A percentile compares a stretch with the other conserved stretches of the same genome.
Evolutionary conservation across 2,888 invertebrate species (phyloP).

Genomic region (Dicycla oo): DNA sequence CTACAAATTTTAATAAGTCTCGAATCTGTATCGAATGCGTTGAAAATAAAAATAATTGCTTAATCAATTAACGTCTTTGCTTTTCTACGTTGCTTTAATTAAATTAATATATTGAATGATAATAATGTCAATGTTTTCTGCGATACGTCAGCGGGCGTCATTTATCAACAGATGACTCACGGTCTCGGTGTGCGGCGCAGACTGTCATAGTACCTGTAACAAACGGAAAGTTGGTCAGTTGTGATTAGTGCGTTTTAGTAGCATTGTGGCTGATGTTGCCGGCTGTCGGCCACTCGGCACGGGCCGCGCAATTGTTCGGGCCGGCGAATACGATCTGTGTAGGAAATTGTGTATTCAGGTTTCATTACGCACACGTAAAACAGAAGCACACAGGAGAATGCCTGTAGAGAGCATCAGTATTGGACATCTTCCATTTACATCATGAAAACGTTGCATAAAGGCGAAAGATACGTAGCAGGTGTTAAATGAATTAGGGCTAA

Average conservation of each 20-base stretch:
- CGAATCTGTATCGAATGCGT: conserved; percentile 33
- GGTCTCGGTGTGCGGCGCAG: conserved; percentile 80
- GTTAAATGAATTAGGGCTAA: conserved; percentile 44
- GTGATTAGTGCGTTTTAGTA: conserved; percentile 68
- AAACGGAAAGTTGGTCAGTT: conserved; percentile 77
- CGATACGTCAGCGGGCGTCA: conserved; percentile 78
- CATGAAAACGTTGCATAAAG: conserved; percentile 13
- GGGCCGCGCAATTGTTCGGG: conserved; percentile 51
- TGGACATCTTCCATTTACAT: conserved; percentile 19
- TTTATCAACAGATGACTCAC: conserved; percentile 85
- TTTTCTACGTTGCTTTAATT: conserved; percentile 51
- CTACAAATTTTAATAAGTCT: conserved; percentile 17
- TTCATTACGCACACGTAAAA: conserved; percentile 45
- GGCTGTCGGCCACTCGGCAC: conserved; percentile 43
- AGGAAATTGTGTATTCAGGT: conserved; percentile 53
- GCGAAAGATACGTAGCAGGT: conserved; percentile 20
- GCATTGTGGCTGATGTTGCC: conserved; percentile 55
- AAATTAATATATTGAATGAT: conserved; percentile 61
- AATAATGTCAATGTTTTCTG: conserved; percentile 66
- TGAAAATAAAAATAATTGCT: conserved; percentile 43
- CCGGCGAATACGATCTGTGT: conserved; percentile 48
- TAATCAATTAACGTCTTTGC: conserved; percentile 57
- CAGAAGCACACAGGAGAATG: conserved; percentile 21
- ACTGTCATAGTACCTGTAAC: conserved; percentile 88
- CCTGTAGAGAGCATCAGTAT: conserved; percentile 17